phyloP scores from a whole-genome alignment of 2,888 invertebrate species.

The Crocallis elinguaria region DNA sequence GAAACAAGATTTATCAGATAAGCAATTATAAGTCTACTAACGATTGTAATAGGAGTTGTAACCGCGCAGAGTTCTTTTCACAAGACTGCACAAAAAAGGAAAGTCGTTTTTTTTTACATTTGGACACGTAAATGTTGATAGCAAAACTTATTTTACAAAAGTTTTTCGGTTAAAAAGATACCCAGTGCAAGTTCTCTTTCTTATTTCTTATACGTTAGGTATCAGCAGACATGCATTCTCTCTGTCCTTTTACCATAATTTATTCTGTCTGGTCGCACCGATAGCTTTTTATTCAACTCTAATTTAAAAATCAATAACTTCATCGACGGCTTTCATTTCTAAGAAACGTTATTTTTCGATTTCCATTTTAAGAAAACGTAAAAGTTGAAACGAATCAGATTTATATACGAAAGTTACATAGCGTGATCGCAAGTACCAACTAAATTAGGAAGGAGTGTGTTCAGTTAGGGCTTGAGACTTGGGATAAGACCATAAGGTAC shows the following conservation, averaged over 20 bases:
- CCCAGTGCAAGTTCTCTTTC: not conserved
- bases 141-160: no score
- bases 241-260: conserved; percentile 25
- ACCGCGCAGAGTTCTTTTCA: no score
- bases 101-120: no score
- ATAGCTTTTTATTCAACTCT: conserved; percentile 23
- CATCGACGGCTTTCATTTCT: conserved; percentile 10
- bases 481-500: conserved; percentile 17
- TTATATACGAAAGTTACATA: conserved; percentile 12
- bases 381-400: no score
- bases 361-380: conserved; percentile 4
- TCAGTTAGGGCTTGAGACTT: no score
- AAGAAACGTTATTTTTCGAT: not conserved
- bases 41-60: no score
- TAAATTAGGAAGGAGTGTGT: conserved; percentile 20
- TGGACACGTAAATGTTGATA: no score
- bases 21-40: no score
- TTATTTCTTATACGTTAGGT: not conserved
- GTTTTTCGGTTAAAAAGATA: not conserved
- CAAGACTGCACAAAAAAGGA: no score
- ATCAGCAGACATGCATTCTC: conserved; percentile 11
- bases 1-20: no score
- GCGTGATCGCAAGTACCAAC: conserved; percentile 1
- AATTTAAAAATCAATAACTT: conserved; percentile 22
- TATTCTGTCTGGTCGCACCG: conserved; percentile 31